phyloP scores from a whole-genome alignment of 2,797 vertebrate species.

The Neosilurus hyrtlii region DNA sequence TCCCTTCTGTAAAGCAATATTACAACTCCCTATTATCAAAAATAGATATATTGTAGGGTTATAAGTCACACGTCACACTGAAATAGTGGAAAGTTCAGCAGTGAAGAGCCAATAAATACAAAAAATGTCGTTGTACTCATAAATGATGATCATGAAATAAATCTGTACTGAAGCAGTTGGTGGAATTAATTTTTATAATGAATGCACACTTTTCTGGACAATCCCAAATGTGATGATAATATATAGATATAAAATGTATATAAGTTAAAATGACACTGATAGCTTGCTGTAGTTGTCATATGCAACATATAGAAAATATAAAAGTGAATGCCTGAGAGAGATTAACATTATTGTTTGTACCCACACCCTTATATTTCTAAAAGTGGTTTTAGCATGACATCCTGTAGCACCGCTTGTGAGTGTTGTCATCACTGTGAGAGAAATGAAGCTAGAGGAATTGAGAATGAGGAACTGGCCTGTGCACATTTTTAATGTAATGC shows the following conservation, averaged over 20 bases:
- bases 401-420: neutral
- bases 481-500: neutral
- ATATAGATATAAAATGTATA: neutral
- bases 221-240: neutral
- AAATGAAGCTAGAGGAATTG: constrained; percentile 26
- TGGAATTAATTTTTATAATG: neutral
- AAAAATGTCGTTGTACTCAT: neutral
- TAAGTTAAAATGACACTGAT: neutral
- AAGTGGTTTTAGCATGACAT: neutral
- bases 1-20: neutral
- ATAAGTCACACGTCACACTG: neutral
- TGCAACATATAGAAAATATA: neutral
- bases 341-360: too few species aligned
- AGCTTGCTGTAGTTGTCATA: neutral
- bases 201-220: neutral
- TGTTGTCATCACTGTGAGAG: constrained; percentile 32
- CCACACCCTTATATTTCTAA: neutral
- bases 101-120: neutral
- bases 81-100: neutral
- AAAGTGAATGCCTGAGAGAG: neutral
- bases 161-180: neutral
- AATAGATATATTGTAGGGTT: neutral
- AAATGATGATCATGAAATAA: neutral
- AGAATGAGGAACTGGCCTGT: constrained; percentile 23
- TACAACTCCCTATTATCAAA: neutral